Evolutionary conservation across 2,113 vertebrate genomes (phyloP), one percentile per base, ranked within the genome.

Genomic region (Callorhinus ursinus): DNA sequence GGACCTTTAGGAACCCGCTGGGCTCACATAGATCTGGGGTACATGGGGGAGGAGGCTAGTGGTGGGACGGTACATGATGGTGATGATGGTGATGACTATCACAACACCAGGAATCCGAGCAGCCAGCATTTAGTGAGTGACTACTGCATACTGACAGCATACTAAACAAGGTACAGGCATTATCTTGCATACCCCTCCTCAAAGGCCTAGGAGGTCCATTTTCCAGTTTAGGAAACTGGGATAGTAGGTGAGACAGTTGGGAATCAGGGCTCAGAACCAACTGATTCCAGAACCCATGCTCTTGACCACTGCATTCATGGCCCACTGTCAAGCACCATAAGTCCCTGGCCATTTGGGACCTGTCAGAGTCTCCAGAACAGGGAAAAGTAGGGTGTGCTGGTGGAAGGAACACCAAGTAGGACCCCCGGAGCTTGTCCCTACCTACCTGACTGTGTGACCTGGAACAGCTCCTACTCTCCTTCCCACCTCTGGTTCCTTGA

Each of bases 51-150:
- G 59, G 53, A 10, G 7, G 26, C 2, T 67, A 18, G 1, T 51
- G 3, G 7, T 71, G 19, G 8, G 33, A 12, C 4, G 2, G 4
- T 15, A 24, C 53, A 4, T 21, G 51, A 2, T 16, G n/a, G 7
- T 28, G 22, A 1, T 21, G 55, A 22, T 31, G n/a, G 10, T 39
- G 22, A 31, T 22, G 6, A 24, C 26, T 4, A 67, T 63, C 15
- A 86, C 12, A 24, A 33, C 14, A 89, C 22, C 33, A 82, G 46
- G 19, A 7, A 21, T 2, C 10, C 67, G n/a, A 46, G 42, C 49
- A 82, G 49, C 65, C 28, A 6, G 12, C 31, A 24, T 22, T 79
- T 65, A 39, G 1, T 21, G n/a, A 82, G 31, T 13, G 33, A 5
- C 55, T 24, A 8, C 36, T 80, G 0, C 26, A 13, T 67, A 39